Evolutionary conservation across 64 coral and sea anemone species (phyloP).

Genomic region (Actinia equina): DNA sequence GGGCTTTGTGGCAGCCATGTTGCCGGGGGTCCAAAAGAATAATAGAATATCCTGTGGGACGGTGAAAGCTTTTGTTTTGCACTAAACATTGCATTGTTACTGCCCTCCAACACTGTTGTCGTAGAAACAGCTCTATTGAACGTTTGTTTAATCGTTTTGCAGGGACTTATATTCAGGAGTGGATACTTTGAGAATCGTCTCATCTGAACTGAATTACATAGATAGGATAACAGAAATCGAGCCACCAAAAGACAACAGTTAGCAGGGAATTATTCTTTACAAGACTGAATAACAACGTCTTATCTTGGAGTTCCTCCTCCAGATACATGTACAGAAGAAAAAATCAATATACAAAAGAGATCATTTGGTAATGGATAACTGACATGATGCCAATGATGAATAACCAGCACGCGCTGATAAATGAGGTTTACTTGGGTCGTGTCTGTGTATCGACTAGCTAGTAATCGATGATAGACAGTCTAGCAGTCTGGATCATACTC

Average conservation of each 20-base stretch:
- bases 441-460: neutral
- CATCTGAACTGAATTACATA: slow-evolving; percentile 79
- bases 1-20: no score
- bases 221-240: slow-evolving; percentile 92
- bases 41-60: no score
- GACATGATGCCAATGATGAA: neutral
- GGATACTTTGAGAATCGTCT: slow-evolving; percentile 75
- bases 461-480: no score
- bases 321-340: neutral
- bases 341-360: neutral
- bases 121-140: neutral
- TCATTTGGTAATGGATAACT: neutral
- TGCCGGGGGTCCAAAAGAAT: no score
- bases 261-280: neutral
- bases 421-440: neutral
- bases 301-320: neutral
- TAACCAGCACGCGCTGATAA: neutral
- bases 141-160: neutral
- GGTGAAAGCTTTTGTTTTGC: no score
- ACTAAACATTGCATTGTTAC: no score
- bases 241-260: slow-evolving; percentile 21
- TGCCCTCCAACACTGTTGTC: no score
- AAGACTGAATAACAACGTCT: neutral
- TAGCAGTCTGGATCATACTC: no score
- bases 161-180: slow-evolving; percentile 59